Evolutionary conservation across 2,113 vertebrate genomes (phyloP).

Genomic region (Zeus faber): DNA sequence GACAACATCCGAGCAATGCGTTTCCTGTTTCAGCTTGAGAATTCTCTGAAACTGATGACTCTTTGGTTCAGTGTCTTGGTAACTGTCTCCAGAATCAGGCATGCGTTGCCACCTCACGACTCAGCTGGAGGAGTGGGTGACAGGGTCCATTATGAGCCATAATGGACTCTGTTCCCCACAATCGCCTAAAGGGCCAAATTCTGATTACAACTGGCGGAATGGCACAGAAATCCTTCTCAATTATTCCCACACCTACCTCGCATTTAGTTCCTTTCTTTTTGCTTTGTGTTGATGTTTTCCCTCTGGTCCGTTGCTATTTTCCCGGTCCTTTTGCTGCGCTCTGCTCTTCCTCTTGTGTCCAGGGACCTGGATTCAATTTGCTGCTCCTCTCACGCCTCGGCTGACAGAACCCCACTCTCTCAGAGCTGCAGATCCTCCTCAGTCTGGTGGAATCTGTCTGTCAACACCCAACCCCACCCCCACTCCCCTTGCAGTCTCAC

Average conservation of each 20-base stretch:
- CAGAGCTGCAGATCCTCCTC: background rate
- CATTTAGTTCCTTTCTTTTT: background rate
- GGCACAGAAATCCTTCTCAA: background rate
- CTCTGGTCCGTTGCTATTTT: too few relatives aligned
- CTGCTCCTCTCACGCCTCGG: background rate
- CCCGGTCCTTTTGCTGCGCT: too few relatives aligned
- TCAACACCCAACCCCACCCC: background rate
- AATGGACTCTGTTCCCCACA: background rate
- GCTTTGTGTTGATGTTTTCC: background rate
- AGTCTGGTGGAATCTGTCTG: background rate
- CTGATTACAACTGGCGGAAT: background rate
- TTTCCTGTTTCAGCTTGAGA: too few relatives aligned
- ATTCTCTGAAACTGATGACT: too few relatives aligned
- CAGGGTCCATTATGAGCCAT: background rate
- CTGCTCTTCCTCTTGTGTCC: background rate
- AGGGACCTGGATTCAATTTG: too few relatives aligned
- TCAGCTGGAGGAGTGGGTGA: too few relatives aligned
- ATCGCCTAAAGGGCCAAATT: constrained; percentile 18
- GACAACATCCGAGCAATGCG: background rate
- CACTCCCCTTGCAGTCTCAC: background rate
- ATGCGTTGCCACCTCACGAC: too few relatives aligned
- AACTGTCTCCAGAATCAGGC: too few relatives aligned
- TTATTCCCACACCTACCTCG: too few relatives aligned
- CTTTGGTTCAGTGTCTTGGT: too few relatives aligned
- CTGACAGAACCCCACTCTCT: background rate